A percentile compares a stretch with the other conserved stretches of the same genome.
Evolutionary conservation across 2,113 vertebrate genomes (phyloP).

Genomic region (Athene noctua): DNA sequence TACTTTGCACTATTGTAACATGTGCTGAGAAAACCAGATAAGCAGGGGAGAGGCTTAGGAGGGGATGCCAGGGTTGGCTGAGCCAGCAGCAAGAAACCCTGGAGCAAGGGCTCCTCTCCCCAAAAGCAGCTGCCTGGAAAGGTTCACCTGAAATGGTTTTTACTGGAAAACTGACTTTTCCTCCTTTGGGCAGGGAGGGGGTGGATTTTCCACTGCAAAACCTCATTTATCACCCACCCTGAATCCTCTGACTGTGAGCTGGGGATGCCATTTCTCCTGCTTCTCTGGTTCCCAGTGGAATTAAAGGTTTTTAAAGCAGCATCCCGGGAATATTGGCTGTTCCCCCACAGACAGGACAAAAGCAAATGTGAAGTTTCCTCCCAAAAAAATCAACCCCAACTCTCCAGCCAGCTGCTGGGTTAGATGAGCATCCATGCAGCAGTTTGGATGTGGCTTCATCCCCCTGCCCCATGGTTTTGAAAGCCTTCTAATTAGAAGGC

Average conservation of each 20-base stretch:
- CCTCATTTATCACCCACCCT: neutral
- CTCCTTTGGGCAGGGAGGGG: neutral
- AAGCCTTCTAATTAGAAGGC: neutral
- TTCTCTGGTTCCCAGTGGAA: neutral
- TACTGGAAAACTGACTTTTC: neutral
- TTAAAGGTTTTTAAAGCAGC: neutral
- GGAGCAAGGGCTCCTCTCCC: neutral
- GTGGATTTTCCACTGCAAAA: neutral
- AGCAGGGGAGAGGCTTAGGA: neutral
- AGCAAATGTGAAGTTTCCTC: neutral
- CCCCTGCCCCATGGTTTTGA: neutral
- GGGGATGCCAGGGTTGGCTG: neutral
- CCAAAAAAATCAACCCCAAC: neutral
- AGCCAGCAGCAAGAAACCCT: neutral
- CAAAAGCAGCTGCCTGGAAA: neutral
- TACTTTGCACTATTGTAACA: fast-evolving
- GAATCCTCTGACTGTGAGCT: fast-evolving
- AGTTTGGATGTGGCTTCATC: neutral
- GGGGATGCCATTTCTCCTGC: neutral
- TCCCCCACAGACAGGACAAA: fast-evolving
- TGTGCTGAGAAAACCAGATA: neutral
- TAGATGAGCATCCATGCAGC: neutral
- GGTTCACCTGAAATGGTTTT: neutral
- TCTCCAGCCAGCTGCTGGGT: neutral
- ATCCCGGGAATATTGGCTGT: neutral